Evolutionary conservation across 2,888 invertebrate genomes (phyloP).

Genomic region (Nomada hirtipes): DNA sequence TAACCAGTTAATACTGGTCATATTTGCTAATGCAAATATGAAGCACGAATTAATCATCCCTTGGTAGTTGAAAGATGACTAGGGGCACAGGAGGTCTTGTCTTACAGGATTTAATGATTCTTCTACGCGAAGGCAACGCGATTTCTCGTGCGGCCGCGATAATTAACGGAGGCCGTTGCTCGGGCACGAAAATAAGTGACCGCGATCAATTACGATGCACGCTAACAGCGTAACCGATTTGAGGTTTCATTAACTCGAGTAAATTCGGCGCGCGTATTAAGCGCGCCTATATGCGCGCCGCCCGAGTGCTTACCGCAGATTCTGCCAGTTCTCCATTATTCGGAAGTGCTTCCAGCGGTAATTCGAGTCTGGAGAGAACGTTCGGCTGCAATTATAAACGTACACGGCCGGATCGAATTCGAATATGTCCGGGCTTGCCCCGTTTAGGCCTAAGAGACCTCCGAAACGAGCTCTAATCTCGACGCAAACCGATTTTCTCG

Average conservation of each 20-base stretch:
- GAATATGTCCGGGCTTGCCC: constrained; percentile 19
- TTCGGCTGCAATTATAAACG: constrained; percentile 62
- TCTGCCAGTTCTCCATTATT: constrained; percentile 66
- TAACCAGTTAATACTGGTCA: not conserved
- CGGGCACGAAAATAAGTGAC: constrained; percentile 54
- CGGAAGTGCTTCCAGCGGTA: constrained; percentile 58
- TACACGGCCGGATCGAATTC: constrained; percentile 43
- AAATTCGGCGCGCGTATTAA: constrained; percentile 69
- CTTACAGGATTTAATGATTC: not conserved
- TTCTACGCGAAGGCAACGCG: too few species aligned
- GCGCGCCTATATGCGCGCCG: constrained; percentile 49
- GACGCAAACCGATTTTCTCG: not conserved
- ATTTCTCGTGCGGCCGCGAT: not conserved
- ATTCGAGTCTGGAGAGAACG: constrained; percentile 62
- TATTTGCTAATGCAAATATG: too few species aligned
- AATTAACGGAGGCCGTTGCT: constrained; percentile 33
- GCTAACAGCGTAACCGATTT: constrained; percentile 67
- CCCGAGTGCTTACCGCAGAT: constrained; percentile 46
- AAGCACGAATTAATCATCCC: too few species aligned
- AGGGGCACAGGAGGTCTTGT: not conserved
- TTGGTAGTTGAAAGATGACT: too few species aligned
- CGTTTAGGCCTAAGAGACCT: constrained; percentile 32
- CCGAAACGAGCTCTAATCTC: not conserved
- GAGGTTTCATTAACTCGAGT: constrained; percentile 72
- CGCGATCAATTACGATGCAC: constrained; percentile 63